Evolutionary conservation across 2,888 invertebrate species (phyloP), one percentile per base, ranked within the genome.

Genomic region (Rhogogaster chlorosoma): DNA sequence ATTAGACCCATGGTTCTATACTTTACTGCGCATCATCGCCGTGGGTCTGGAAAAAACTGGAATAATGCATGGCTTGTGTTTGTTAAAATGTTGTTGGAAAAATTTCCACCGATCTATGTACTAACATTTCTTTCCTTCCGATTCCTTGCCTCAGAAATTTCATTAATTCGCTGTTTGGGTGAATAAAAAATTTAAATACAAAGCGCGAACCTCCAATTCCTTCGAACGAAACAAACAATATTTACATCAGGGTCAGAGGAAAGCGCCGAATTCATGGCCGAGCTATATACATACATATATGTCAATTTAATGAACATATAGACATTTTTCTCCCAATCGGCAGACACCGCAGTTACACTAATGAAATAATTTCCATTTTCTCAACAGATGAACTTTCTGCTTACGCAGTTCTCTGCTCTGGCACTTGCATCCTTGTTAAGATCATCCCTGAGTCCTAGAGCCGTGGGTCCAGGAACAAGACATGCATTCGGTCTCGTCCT

Each of bases 391-490:
- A 98, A 98, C 95, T 98, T 98, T 94, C 94, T 98, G 91, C 94
- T 97, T 88, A 96, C 97, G 92, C 98, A 98, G 95, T 94, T 97
- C 92, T 95, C 96, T 90, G 98, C 98, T 90, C 94, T 98, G 92
- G 95, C 96, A 91, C 94, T 97, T 92, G 97, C 98, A 87, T 96
- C 96, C 91, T 94, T 97, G 89, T 96, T 97, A 94, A 96, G 97
- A 92, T 96, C 96, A 90, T 95, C 96, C 90, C 95, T 98, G 89
- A 96, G 96, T 94, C 96, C 96, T 88, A 95, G 95, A 90, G 96
- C 95, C 90, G 95, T 95, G 26, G 94, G 95, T 84, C 94, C 97
- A 89, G 95, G 95, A 88, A 95, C 96, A 85, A 96, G 98, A 89
- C 98, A 98, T 94, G 95, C 95, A 90, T 96, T 97, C 92, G 97